These are phyloP conservation scores for Ophion costatus DNA, from an alignment of 2,888 invertebrate species.

Conservation along the genomic window DNA sequence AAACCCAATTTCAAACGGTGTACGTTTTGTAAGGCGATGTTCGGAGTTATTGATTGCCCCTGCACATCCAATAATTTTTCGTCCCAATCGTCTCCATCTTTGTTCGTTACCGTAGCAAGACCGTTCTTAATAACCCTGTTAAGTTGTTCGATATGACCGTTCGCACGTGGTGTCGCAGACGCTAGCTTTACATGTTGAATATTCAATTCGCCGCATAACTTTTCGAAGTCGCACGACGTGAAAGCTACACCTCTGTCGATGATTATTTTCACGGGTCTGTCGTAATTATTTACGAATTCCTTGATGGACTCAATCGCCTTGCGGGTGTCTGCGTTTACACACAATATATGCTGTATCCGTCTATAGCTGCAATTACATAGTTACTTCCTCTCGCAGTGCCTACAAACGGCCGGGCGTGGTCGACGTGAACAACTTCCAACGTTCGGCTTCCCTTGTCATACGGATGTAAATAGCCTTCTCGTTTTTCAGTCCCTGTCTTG, in stretches of 20 bases:
- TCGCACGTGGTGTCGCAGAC: constrained; percentile 67
- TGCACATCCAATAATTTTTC: constrained; percentile 48
- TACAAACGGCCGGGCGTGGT: too few relatives aligned
- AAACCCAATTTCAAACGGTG: too few relatives aligned
- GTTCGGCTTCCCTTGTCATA: too few relatives aligned
- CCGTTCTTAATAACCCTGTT: constrained; percentile 53
- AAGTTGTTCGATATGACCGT: constrained; percentile 71
- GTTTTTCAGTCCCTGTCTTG: too few relatives aligned
- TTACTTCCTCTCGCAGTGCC: too few relatives aligned
- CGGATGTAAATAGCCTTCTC: too few relatives aligned
- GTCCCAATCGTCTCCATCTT: constrained; percentile 67
- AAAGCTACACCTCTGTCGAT: not conserved
- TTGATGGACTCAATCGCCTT: too few relatives aligned
- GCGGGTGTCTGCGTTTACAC: too few relatives aligned
- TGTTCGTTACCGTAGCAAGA: constrained; percentile 64
- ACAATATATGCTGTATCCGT: too few relatives aligned
- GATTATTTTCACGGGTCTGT: not conserved
- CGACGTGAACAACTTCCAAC: too few relatives aligned
- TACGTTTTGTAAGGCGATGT: constrained; percentile 39
- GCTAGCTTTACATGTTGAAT: constrained; percentile 71
- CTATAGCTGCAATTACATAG: too few relatives aligned
- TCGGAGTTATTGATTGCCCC: constrained; percentile 51
- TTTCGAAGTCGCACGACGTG: not conserved
- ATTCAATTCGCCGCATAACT: constrained; percentile 36
- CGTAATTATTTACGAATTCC: too few relatives aligned